phyloP scores from a whole-genome alignment of 1,140 invertebrate genomes.

The Ephestia elutella region DNA sequence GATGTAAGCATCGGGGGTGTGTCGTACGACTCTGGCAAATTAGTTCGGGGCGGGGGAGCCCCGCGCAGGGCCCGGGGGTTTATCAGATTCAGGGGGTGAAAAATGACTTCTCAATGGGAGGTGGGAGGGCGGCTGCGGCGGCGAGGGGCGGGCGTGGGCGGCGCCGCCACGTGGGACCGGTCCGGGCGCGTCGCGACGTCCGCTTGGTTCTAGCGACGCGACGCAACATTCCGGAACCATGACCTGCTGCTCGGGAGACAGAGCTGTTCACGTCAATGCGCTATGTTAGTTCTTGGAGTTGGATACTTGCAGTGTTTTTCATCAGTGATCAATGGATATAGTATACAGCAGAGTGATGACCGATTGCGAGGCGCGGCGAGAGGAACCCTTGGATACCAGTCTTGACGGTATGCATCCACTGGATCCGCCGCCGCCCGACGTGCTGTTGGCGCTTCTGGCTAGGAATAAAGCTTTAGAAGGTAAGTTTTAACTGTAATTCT shows the following conservation, averaged over 20 bases:
- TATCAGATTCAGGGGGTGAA: slow-evolving; percentile 72
- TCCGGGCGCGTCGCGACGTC: slow-evolving; percentile 37
- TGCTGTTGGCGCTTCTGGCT: slow-evolving; percentile 86
- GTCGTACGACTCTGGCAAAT: slow-evolving; percentile 73
- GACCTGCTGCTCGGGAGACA: slow-evolving; percentile 27
- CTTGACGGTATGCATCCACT: slow-evolving; percentile 65
- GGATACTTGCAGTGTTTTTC: slow-evolving; percentile 36
- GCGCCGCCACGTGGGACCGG: slow-evolving; percentile 57
- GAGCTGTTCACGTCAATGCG: slow-evolving; percentile 21
- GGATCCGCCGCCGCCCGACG: slow-evolving; percentile 80
- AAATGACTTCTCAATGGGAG: slow-evolving; percentile 73
- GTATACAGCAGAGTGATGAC: slow-evolving; percentile 54
- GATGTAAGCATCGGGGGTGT: slow-evolving; percentile 72
- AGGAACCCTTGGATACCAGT: slow-evolving; percentile 46
- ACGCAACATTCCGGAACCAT: slow-evolving; percentile 25
- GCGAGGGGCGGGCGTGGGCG: slow-evolving; percentile 58
- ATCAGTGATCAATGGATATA: slow-evolving; percentile 40
- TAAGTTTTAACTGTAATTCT: slow-evolving; percentile 57
- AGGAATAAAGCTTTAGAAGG: slow-evolving; percentile 92
- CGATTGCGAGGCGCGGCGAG: slow-evolving; percentile 40
- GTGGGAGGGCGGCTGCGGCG: slow-evolving; percentile 49
- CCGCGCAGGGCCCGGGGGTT: slow-evolving; percentile 49
- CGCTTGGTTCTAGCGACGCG: slow-evolving; percentile 19
- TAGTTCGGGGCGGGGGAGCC: slow-evolving; percentile 72
- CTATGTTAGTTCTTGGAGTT: slow-evolving; percentile 33